Percentiles rank a stretch among this genome's conserved stretches.
These are phyloP conservation scores for Lydus trimaculatus DNA, from an alignment of 2,888 invertebrate genomes.

Conservation along the genomic window DNA sequence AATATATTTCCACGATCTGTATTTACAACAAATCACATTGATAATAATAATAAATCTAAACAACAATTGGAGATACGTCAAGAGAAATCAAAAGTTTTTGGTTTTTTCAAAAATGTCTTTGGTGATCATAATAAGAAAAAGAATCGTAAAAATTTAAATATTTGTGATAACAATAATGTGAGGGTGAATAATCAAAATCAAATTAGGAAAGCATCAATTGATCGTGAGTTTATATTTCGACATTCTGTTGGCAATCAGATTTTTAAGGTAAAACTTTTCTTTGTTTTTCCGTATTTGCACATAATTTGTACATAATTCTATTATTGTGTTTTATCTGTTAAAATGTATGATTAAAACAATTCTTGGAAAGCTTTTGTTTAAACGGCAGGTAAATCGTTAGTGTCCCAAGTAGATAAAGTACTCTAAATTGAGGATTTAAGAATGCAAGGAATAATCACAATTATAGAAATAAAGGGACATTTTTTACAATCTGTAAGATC, in stretches of 20 bases:
- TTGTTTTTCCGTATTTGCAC: not conserved
- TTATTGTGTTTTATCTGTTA: too few relatives aligned
- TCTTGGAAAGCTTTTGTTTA: too few relatives aligned
- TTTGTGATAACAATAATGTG: conserved; percentile 9
- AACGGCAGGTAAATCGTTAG: too few relatives aligned
- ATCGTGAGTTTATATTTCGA: conserved; percentile 16
- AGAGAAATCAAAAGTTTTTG: not conserved
- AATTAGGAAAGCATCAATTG: conserved; percentile 12
- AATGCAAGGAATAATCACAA: too few relatives aligned
- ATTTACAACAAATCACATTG: conserved; percentile 14
- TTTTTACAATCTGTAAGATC: too few relatives aligned
- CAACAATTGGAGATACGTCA: not conserved
- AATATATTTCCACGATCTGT: conserved; percentile 35
- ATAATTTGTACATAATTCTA: too few relatives aligned
- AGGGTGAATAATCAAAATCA: conserved; percentile 7
- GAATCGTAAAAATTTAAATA: not conserved
- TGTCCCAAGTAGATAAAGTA: too few relatives aligned
- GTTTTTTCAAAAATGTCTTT: not conserved
- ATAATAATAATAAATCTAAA: not conserved
- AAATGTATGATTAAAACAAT: too few relatives aligned
- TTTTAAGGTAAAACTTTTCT: conserved; percentile 32
- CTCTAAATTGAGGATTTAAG: too few relatives aligned
- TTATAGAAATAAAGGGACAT: too few relatives aligned
- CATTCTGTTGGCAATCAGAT: conserved; percentile 33
- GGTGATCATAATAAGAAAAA: not conserved